phyloP scores from a whole-genome alignment of 2,888 invertebrate genomes.

The Cheilosia vulpina region DNA sequence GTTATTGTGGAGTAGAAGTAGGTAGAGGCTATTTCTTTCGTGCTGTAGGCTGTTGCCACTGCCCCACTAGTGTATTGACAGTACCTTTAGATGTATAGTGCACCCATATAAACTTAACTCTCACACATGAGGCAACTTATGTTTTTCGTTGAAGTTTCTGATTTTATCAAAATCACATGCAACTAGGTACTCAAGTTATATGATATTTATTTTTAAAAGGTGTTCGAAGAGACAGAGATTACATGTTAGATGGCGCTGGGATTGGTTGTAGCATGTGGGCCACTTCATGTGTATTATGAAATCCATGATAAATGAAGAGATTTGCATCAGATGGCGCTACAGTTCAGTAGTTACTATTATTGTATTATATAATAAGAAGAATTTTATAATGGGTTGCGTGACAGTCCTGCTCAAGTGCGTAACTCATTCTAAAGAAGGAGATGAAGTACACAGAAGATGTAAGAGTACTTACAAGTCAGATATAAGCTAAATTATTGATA shows the following conservation, averaged over 20 bases:
- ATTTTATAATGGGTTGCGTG: conserved; percentile 16
- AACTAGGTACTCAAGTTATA: conserved; percentile 22
- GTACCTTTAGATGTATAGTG: conserved; percentile 10
- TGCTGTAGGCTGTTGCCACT: conserved; percentile 25
- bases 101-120: neutral
- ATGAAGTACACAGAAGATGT: neutral
- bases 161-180: conserved; percentile 62
- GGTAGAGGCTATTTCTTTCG: conserved; percentile 18
- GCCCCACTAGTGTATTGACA: conserved; percentile 22
- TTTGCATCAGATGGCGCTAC: conserved; percentile 19
- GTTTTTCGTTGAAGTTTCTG: conserved; percentile 23
- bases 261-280: neutral
- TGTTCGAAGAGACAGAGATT: conserved; percentile 7
- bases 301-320: neutral
- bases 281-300: neutral
- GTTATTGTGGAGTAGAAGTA: conserved; percentile 8
- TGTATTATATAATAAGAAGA: too few species aligned
- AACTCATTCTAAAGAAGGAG: neutral
- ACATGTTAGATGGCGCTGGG: conserved; percentile 3
- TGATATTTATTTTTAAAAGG: conserved; percentile 4
- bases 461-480: neutral
- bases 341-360: neutral
- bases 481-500: neutral
- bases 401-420: neutral
- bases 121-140: conserved; percentile 30